These are phyloP conservation scores for Sander lucioperca DNA, from an alignment of 2,113 vertebrate genomes.

Conservation along the genomic window DNA sequence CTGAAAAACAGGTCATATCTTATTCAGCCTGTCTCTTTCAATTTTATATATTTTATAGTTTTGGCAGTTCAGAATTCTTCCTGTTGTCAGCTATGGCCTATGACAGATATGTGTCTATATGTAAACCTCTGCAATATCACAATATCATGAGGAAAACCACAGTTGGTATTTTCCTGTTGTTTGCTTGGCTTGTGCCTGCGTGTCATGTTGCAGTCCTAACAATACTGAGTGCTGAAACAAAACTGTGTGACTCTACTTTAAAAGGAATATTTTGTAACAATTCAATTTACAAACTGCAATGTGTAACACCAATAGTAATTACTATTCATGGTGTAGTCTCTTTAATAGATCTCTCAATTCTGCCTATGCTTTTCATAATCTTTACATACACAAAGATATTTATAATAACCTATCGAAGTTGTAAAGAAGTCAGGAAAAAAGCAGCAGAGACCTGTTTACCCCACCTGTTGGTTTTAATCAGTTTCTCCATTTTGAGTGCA, in stretches of 20 bases:
- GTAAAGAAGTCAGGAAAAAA: conserved; percentile 26
- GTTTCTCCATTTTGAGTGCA: background rate
- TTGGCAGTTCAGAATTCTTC: background rate
- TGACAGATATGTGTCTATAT: conserved; percentile 46
- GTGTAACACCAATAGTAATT: rapidly evolving
- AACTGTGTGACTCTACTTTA: conserved; percentile 10
- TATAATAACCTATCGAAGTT: background rate
- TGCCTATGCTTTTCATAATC: background rate
- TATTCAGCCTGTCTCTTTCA: too few species aligned
- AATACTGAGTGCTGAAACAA: background rate
- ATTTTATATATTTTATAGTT: too few species aligned
- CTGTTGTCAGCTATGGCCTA: conserved; percentile 40
- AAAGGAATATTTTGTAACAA: conserved; percentile 50
- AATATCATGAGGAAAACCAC: conserved; percentile 18
- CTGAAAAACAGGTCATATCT: too few species aligned
- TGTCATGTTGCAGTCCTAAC: background rate
- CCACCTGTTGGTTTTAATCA: conserved; percentile 34
- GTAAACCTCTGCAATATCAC: conserved; percentile 5
- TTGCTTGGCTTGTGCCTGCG: conserved; percentile 23
- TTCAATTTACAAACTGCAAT: background rate
- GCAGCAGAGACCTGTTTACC: conserved; percentile 53
- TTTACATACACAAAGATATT: background rate
- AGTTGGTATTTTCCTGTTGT: background rate
- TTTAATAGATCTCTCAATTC: background rate
- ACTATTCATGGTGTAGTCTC: rapidly evolving